phyloP scores from a whole-genome alignment of 2,113 vertebrate genomes.

The Falco punctatus region DNA sequence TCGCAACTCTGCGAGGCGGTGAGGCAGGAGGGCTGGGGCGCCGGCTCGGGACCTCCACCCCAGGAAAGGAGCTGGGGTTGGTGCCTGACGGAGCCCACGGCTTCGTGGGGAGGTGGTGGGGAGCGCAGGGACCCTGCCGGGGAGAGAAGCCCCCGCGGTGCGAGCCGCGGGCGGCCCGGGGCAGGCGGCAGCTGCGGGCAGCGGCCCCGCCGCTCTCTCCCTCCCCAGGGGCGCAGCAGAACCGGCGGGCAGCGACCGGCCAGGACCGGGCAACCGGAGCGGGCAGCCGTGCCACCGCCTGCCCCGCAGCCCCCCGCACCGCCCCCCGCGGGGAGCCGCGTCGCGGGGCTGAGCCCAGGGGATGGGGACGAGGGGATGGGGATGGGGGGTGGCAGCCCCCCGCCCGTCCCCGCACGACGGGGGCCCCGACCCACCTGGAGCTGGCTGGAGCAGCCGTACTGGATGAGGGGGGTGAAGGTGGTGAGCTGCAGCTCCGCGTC shows the following conservation, averaged over 20 bases:
- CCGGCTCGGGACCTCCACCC: not conserved
- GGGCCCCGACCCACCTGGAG: constrained; percentile 84
- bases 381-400: not conserved
- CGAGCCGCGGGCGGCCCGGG: too few relatives aligned
- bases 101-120: not conserved
- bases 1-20: not conserved
- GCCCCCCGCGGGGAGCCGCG: too few relatives aligned
- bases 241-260: too few relatives aligned
- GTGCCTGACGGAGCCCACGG: constrained; percentile 12
- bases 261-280: too few relatives aligned
- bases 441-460: constrained; percentile 98
- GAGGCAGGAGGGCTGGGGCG: not conserved
- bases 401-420: not conserved
- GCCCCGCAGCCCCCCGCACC: too few relatives aligned
- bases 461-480: constrained; percentile 96
- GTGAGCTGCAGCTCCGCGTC: constrained; percentile 97
- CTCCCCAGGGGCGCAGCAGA: too few relatives aligned
- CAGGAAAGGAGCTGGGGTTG: not conserved
- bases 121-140: not conserved
- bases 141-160: not conserved
- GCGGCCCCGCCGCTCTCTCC: not conserved
- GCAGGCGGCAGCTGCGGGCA: not conserved
- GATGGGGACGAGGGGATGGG: not conserved
- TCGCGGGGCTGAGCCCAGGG: not conserved
- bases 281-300: too few relatives aligned